Percentiles rank a stretch among this genome's conserved stretches.
These are phyloP conservation scores for Orbicella faveolata DNA, from an alignment of 64 coral and sea anemone genomes.

Conservation along the genomic window DNA sequence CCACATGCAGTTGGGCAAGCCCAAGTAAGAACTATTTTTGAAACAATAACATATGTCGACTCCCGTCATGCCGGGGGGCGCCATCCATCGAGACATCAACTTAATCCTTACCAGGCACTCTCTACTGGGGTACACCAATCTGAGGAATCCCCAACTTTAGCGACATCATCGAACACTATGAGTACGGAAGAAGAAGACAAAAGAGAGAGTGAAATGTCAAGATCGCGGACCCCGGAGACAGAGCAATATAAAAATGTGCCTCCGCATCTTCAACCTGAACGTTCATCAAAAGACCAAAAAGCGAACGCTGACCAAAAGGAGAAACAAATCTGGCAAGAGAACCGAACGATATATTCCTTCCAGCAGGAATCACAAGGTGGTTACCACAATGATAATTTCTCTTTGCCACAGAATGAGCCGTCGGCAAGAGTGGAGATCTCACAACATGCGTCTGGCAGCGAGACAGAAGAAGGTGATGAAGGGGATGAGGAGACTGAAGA, in stretches of 20 bases:
- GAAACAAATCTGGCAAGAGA: neutral
- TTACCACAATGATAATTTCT: neutral
- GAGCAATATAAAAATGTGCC: neutral
- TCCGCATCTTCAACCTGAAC: neutral
- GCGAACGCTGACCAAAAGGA: neutral
- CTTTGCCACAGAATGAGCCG: neutral
- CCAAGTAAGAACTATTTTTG: slow-evolving; percentile 78
- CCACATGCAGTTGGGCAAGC: neutral
- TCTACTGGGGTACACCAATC: neutral
- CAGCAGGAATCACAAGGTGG: neutral
- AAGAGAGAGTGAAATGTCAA: neutral
- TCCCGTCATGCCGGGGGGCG: slow-evolving; percentile 18
- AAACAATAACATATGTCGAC: slow-evolving; percentile 62
- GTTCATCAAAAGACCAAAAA: neutral
- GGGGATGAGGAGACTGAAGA: neutral
- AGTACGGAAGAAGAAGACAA: neutral
- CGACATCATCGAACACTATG: neutral
- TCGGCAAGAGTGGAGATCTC: neutral
- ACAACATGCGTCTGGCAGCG: neutral
- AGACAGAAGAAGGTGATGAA: slow-evolving; percentile 8
- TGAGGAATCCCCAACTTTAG: neutral
- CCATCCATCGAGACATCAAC: neutral
- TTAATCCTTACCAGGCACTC: neutral
- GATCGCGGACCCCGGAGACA: neutral
- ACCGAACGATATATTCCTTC: neutral